These are phyloP conservation scores for Pteria penguin DNA, from an alignment of 2,888 invertebrate genomes.

Conservation along the genomic window DNA sequence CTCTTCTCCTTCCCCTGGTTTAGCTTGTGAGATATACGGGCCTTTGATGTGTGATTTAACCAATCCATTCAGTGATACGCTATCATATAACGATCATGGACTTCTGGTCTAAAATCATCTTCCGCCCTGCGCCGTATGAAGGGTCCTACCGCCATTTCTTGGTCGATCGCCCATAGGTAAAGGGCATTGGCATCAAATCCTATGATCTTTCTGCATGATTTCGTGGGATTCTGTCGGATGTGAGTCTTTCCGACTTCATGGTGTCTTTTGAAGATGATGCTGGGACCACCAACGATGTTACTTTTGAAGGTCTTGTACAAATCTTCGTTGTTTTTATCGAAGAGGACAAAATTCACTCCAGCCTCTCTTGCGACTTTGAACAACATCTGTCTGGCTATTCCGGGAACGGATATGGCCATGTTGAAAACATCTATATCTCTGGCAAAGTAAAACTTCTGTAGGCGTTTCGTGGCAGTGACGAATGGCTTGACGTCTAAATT, in stretches of 20 bases:
- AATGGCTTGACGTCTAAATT: too few relatives aligned
- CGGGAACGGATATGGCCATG: conserved; percentile 46
- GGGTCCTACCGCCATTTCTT: conserved; percentile 2
- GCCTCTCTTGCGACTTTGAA: background rate
- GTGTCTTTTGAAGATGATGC: conserved; percentile 3
- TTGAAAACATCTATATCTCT: conserved; percentile 53
- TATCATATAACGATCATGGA: conserved; percentile 38
- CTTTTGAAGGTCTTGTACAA: background rate
- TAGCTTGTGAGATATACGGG: conserved; percentile 11
- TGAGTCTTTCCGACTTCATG: background rate
- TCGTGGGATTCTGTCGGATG: background rate
- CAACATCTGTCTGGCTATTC: conserved; percentile 39
- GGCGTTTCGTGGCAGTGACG: conserved; percentile 43
- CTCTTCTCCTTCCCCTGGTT: conserved; percentile 32
- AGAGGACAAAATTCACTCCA: background rate
- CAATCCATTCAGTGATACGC: conserved; percentile 45
- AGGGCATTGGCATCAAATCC: too few relatives aligned
- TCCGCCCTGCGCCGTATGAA: background rate
- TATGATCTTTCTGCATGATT: background rate
- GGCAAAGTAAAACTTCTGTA: conserved; percentile 46
- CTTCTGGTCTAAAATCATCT: conserved; percentile 41
- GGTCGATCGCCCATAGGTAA: conserved; percentile 13
- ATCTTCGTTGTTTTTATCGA: background rate
- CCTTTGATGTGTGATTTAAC: conserved; percentile 2
- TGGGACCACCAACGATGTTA: conserved; percentile 10